Evolutionary conservation across 2,888 invertebrate species (phyloP), one percentile per base, ranked within the genome.

Genomic region (Apeira syringaria): DNA sequence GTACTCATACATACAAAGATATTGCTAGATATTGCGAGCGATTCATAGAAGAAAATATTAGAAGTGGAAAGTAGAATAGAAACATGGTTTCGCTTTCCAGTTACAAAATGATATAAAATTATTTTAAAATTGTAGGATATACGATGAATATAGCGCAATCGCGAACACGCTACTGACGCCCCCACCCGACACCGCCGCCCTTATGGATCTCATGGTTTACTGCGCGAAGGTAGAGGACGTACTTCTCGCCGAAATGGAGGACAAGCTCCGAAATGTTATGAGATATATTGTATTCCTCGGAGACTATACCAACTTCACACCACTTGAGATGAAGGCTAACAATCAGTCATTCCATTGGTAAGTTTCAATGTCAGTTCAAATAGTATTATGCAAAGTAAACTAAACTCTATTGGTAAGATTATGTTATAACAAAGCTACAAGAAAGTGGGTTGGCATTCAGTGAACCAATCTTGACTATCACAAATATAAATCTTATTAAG

Each of bases 261-360:
- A 94, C 39, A 92, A 94, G 26, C 83, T 98, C 5, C 91, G 91
- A 44, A 88, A 92, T 37, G 91, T 93, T 3, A 53, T 96, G 91
- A 84, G 89, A 40, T 95, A 96, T 64, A 94, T 98, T 33, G 79
- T 94, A 31, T 98, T 97, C 81, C 85, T 98, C 5, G 94, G 96
- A 3, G 97, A 98, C 76, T 95, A 96, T 65, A 93, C 94, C 0
- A 86, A 91, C 3, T 94, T 97, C 59, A 94, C 96, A 0, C 94
- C 97, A 0, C 88, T 96, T 2, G 97, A 98, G 81, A 94, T 98
- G 67, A 96, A 97, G 64, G 94, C 96, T 24, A 98, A 98, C 71
- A 96, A 95, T 56, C 94, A 94, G 57, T 94, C 96, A 0, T 97
- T 96, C 66, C 94, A 96, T 68, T 98, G 97, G 97, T 91, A 68